Evolutionary conservation across 2,888 invertebrate species (phyloP), one percentile per base, ranked within the genome.

Genomic region (Melinaea menophilus): DNA sequence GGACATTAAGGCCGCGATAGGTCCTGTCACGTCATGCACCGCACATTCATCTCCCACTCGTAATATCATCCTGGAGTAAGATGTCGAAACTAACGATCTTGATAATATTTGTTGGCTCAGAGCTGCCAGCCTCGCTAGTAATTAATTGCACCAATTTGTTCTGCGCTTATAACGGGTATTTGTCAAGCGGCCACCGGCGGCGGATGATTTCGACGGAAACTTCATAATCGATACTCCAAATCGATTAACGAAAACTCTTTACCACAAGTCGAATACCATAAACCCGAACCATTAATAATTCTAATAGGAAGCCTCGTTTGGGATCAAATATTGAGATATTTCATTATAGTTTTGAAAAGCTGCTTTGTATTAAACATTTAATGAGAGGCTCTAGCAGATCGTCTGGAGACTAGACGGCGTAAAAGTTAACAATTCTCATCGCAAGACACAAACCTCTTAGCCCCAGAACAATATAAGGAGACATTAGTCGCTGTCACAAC

Each of bases 401-500:
- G 84, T 78, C 75, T 73, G 82, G 78, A 79, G 76, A 79, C 74
- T 65, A 74, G 77, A 78, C 78, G 76, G 75, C 76, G 81, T 80
- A 80, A 86, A 86, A 88, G 86, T 89, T 88, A 82, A 79, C 82
- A 86, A 87, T 88, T 86, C 87, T 85, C 85, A 82, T 85, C 82
- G 77, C 82, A 86, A 84, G 79, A 82, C 78, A 81, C 85, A 87
- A 88, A 85, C 88, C 88, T 88, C 90, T 88, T 88, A 88, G 85
- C 87, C 89, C 89, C 89, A 82, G 86, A 85, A 89, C 89, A 90
- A 89, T 89, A 90, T 88, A 88, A 85, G 85, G 84, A 82, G 85
- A 86, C 88, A 89, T 90, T 89, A 88, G 86, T 90, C 88, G 84
- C 85, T 88, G 90, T 88, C 90, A 88, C 86, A 88, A 85, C 81